Base-by-base conservation (phyloP, 2,888 invertebrate species). In the Calameuta pallipes region DNA sequence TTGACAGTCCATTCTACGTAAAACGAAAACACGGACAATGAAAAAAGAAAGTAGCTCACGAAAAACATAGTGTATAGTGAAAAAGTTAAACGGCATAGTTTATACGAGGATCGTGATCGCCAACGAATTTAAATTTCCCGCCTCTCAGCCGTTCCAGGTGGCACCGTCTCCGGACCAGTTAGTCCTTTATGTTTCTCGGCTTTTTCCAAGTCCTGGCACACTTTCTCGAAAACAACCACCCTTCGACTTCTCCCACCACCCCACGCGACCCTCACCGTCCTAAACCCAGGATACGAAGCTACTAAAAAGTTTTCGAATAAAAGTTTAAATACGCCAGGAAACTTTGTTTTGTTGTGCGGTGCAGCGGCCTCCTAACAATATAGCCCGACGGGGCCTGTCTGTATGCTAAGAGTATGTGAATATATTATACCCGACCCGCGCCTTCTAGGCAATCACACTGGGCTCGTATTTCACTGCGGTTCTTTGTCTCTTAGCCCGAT, bases 281-380 rank as follows among this genome's bases (percentile, higher is more conserved):
- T 56, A 70, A 74, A 78, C 69, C 74, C 69, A 74, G 56, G 56
- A 56, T 76, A 75, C 78, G 79, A 77, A 83, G 83, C 79, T 82
- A 87, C 87, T 89, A 89, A 90, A 90, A 90, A 90, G 89, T 90
- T 90, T 90, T 88, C 88, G 88, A 90, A 90, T 90, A 90, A 90
- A 90, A 90, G 89, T 90, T 90, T 90, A 89, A 90, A 90, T 90
- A 90, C 89, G 87, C 85, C 86, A 82, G 83, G 80, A 86, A 90
- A 90, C 85, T 90, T 90, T 87, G 88, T 87, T 87, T 85, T 85
- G 84, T 83, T 77, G 81, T 75, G 77, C 76, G 79, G 69, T 76
- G 71, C 73, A 78, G 80, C 31, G 77, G 79, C 79, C 83, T 80
- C 79, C 81, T 82, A 86, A 88, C 87, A 88, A 88, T 88, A 88